Conservation (phyloP, 2,888 invertebrate genomes). For the Syrista parreyssii region DNA sequence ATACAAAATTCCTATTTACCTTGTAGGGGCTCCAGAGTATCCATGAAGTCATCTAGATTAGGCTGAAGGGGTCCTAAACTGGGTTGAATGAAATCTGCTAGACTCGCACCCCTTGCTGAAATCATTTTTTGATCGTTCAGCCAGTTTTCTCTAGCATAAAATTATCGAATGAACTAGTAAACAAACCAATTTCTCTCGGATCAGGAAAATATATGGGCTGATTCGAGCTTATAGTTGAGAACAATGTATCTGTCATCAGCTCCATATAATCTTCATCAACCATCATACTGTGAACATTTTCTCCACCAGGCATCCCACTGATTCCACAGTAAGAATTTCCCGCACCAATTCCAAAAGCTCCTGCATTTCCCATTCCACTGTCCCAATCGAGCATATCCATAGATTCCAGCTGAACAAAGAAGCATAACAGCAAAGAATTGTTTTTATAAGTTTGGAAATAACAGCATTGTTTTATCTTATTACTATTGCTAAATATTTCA, state of each 20-base stretch:
- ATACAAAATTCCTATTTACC: conserved; percentile 67
- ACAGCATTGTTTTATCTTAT: conserved; percentile 36
- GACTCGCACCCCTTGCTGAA: conserved; percentile 84
- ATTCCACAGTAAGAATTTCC: conserved; percentile 50
- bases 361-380: conserved; percentile 49
- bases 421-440: conserved; percentile 4
- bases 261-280: conserved; percentile 88
- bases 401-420: conserved; percentile 72
- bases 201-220: conserved; percentile 97
- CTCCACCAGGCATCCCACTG: conserved; percentile 56
- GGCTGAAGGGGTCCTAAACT: conserved; percentile 97
- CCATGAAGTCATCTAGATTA: conserved; percentile 95
- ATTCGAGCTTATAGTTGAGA: conserved; percentile 84
- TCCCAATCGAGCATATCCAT: conserved; percentile 80
- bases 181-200: conserved; percentile 92
- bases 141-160: conserved; percentile 10
- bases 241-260: conserved; percentile 90
- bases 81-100: conserved; percentile 98
- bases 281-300: conserved; percentile 77
- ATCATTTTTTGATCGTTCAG: conserved; percentile 31
- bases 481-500: not conserved
- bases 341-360: conserved; percentile 46
- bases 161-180: conserved; percentile 29
- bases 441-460: conserved; percentile 15
- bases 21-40: conserved; percentile 86